Evolutionary conservation across 2,113 vertebrate genomes (phyloP).

Genomic region (Chloropsis cyanopogon): DNA sequence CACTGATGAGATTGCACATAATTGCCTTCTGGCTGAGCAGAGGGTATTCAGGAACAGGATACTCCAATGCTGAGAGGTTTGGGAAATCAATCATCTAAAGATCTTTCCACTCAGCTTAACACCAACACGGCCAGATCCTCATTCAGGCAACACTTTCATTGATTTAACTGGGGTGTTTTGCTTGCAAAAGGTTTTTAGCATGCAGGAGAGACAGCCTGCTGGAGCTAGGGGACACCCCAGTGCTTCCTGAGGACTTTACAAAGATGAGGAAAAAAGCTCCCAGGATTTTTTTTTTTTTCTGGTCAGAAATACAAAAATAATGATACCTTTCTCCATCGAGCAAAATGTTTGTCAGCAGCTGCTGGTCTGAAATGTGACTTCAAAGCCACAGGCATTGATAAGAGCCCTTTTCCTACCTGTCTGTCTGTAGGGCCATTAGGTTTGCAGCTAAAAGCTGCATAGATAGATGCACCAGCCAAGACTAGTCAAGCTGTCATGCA

Average conservation of each 20-base stretch:
- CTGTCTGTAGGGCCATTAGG: neutral
- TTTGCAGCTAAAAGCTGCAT: neutral
- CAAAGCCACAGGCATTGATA: neutral
- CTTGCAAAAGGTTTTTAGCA: neutral
- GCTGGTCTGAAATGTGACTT: neutral
- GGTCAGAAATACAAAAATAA: neutral
- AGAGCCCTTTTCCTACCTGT: neutral
- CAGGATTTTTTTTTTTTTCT: neutral
- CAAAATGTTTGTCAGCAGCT: neutral
- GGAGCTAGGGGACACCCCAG: neutral
- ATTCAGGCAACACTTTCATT: neutral
- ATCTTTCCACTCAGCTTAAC: slow-evolving; percentile 7
- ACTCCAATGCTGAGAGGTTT: neutral
- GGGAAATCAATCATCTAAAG: slow-evolving; percentile 18
- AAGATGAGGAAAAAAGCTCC: neutral
- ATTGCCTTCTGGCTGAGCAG: slow-evolving; percentile 27
- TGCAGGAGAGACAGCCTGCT: neutral
- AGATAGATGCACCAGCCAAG: neutral
- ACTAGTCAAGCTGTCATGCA: neutral
- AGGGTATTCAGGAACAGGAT: slow-evolving; percentile 25
- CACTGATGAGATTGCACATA: slow-evolving; percentile 32
- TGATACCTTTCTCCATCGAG: neutral
- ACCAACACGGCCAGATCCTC: neutral
- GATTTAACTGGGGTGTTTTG: neutral
- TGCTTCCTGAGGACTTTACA: neutral